phyloP scores from a whole-genome alignment of 2,888 invertebrate genomes.

The Creontiades dilutus region DNA sequence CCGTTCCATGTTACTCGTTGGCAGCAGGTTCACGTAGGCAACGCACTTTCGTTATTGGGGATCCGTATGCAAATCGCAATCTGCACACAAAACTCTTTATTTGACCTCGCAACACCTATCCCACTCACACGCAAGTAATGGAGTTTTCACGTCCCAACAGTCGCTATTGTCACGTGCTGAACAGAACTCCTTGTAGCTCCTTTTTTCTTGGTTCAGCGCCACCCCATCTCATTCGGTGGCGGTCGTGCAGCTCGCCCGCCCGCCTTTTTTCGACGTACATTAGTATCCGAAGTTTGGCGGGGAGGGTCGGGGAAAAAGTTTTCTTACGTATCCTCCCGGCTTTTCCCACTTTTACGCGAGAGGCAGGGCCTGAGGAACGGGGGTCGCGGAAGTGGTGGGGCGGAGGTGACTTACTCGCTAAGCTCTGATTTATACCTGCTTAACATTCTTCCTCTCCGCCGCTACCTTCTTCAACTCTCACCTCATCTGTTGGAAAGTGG shows the following conservation, averaged over 20 bases:
- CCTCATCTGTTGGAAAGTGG: slow-evolving; percentile 12
- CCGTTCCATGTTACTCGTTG: not conserved
- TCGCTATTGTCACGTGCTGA: slow-evolving; percentile 8
- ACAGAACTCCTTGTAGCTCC: slow-evolving; percentile 21
- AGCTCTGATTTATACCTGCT: slow-evolving; percentile 55
- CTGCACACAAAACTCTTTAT: not conserved
- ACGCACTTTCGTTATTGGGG: not conserved
- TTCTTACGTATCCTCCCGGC: not conserved
- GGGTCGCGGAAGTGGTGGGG: not conserved
- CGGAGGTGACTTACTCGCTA: slow-evolving; percentile 28
- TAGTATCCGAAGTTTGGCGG: slow-evolving; percentile 13
- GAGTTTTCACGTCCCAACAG: slow-evolving; percentile 13
- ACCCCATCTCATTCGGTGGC: slow-evolving; percentile 22
- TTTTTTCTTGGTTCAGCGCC: slow-evolving; percentile 17
- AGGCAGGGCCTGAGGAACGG: not conserved
- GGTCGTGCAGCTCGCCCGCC: slow-evolving; percentile 6
- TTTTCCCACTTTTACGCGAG: slow-evolving; percentile 14
- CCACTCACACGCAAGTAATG: not conserved
- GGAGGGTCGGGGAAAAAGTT: not conserved
- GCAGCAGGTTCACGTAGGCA: not conserved
- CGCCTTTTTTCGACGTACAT: not conserved
- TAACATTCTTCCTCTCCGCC: slow-evolving; percentile 21
- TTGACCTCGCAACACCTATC: not conserved
- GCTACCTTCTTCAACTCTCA: not conserved
- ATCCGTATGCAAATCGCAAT: not conserved